These are phyloP conservation scores for Agapostemon virescens DNA, from an alignment of 2,888 invertebrate genomes.

Conservation along the genomic window DNA sequence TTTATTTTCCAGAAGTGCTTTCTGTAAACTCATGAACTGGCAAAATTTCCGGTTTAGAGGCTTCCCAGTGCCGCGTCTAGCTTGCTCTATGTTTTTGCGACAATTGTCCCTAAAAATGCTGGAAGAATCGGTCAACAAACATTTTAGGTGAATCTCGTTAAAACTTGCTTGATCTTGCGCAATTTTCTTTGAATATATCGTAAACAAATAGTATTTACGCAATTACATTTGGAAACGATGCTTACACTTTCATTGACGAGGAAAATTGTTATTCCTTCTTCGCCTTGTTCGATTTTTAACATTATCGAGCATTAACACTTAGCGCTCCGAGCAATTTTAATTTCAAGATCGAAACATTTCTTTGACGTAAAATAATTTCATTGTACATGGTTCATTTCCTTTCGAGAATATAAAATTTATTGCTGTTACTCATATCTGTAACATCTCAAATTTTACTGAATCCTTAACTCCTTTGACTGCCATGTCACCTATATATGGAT, in stretches of 20 bases:
- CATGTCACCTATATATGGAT: too few relatives aligned
- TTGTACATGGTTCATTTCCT: too few relatives aligned
- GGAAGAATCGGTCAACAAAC: background rate
- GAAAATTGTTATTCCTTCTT: too few relatives aligned
- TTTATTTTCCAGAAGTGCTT: constrained; percentile 54
- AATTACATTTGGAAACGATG: background rate
- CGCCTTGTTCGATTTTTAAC: too few relatives aligned
- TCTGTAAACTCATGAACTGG: constrained; percentile 40
- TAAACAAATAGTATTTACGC: background rate
- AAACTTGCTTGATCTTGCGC: background rate
- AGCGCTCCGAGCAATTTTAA: too few relatives aligned
- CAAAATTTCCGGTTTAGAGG: constrained; percentile 37
- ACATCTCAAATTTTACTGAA: too few relatives aligned
- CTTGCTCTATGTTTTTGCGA: background rate
- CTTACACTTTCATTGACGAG: background rate
- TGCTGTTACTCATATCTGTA: too few relatives aligned
- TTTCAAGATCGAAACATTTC: too few relatives aligned
- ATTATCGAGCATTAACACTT: too few relatives aligned
- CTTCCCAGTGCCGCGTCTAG: constrained; percentile 7
- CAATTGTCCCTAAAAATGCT: background rate
- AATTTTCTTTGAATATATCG: background rate
- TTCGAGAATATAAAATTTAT: too few relatives aligned
- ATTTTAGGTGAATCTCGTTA: background rate
- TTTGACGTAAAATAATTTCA: too few relatives aligned
- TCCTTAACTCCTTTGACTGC: too few relatives aligned